Base-by-base conservation (phyloP, 2,797 vertebrate species). In the Rhinatrema bivittatum region DNA sequence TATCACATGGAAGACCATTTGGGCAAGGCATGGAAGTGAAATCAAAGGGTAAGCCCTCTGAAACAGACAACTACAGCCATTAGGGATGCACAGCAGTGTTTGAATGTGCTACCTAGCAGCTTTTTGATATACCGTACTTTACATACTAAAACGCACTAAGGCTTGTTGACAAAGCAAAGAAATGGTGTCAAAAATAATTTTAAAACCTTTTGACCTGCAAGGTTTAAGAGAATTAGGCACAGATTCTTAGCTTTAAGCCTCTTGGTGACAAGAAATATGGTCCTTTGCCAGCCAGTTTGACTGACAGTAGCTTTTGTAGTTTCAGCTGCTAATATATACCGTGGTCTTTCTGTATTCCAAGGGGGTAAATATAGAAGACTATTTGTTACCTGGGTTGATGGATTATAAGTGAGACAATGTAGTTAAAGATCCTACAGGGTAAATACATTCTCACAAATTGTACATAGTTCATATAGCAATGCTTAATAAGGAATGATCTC, bases 211-310 rank as follows among this genome's bases (percentile, higher is more conserved):
- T 93, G 91, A 93, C 89, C 91, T 65, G 70, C 74, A 85, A 84
- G 87, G 84, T 90, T 91, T 89, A 86, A 87, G 81, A 83, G 79
- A 89, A 89, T 87, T 89, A 88, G 76, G 81, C 80, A 85, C 78
- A 81, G 82, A 90, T 90, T 88, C 85, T 91, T 91, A 81, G 62
- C 70, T 86, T 85, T 89, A 93, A 93, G 88, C 87, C 85, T 82
- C 84, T 84, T 86, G 88, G 87, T 91, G 91, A 93, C 88, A 91
- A 88, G 85, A 87, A 82, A 88, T 78, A 85, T 77, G 85, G 87
- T 85, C 71, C 56, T 37, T 16, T 53, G 86, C 87, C 87, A 88
- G 77, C 50, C 24, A 6, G 50, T 81, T 78, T 91, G 91, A 94
- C 70, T 90, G 90, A 92, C 91, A 86, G 81, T 69, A 68, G 36